A percentile compares a stretch with the other conserved stretches of the same genome.
Evolutionary conservation across 2,888 invertebrate species (phyloP).

Genomic region (Rhodophaea formosa): DNA sequence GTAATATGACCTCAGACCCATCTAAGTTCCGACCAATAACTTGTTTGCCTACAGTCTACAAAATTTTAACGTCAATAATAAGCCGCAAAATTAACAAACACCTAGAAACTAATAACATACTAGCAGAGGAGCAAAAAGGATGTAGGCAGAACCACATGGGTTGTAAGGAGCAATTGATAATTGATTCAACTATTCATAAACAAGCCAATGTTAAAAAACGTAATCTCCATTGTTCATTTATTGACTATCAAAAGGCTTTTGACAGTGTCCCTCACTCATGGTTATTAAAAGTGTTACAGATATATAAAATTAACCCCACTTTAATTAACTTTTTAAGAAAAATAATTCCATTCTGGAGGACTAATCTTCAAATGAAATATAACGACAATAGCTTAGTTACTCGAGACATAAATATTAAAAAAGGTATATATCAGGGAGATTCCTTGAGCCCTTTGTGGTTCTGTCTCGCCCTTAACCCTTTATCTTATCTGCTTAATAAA

Average conservation of each 20-base stretch:
- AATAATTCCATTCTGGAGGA: neutral
- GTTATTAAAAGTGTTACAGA: neutral
- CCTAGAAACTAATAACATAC: neutral
- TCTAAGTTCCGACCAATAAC: neutral
- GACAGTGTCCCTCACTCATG: neutral
- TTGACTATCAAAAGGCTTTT: too few relatives aligned
- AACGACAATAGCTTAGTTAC: too few relatives aligned
- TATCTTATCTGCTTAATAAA: neutral
- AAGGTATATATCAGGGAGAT: too few relatives aligned
- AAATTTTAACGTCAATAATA: neutral
- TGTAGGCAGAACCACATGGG: too few relatives aligned
- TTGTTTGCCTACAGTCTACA: neutral
- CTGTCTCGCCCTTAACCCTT: too few relatives aligned
- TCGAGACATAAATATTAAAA: too few relatives aligned
- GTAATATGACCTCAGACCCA: neutral
- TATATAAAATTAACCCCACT: neutral
- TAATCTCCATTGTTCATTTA: neutral
- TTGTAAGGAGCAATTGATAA: too few relatives aligned
- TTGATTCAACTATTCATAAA: neutral
- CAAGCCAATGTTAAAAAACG: neutral
- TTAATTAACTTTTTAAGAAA: neutral
- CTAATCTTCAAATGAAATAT: too few relatives aligned
- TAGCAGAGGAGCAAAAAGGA: too few relatives aligned
- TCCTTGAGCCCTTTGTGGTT: too few relatives aligned
- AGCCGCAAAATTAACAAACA: neutral